Percentiles rank a stretch among this genome's conserved stretches.
Evolutionary conservation across 2,113 vertebrate genomes (phyloP).

Genomic region (Orientallactaga bullata): DNA sequence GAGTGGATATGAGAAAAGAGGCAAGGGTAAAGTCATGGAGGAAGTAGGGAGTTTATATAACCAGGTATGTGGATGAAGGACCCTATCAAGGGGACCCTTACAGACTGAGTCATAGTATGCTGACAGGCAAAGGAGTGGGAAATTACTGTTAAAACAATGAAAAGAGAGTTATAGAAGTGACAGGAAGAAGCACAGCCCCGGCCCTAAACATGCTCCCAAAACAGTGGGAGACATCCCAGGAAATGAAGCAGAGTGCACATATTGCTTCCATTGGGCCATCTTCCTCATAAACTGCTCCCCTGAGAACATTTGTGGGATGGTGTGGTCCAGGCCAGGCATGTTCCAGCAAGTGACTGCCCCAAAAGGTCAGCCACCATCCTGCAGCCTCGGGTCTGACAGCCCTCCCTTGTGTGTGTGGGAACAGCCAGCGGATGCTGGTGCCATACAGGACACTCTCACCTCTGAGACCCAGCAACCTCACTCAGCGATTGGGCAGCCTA

Average conservation of each 20-base stretch:
- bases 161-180: neutral
- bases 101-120: neutral
- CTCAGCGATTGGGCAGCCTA: neutral
- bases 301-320: neutral
- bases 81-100: neutral
- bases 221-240: neutral
- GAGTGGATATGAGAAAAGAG: neutral
- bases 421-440: neutral
- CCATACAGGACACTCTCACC: neutral
- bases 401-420: neutral
- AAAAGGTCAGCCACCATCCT: neutral
- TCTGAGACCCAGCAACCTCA: neutral
- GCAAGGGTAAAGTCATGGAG: fast-evolving
- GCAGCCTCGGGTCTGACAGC: neutral
- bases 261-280: neutral
- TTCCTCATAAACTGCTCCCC: neutral
- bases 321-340: neutral
- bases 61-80: neutral
- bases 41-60: neutral
- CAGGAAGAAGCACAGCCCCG: neutral
- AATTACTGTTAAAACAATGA: neutral
- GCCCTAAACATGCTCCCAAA: neutral
- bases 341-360: neutral
- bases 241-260: neutral
- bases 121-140: neutral